phyloP scores from a whole-genome alignment of 2,113 vertebrate species.

The Bubalus kerabau region DNA sequence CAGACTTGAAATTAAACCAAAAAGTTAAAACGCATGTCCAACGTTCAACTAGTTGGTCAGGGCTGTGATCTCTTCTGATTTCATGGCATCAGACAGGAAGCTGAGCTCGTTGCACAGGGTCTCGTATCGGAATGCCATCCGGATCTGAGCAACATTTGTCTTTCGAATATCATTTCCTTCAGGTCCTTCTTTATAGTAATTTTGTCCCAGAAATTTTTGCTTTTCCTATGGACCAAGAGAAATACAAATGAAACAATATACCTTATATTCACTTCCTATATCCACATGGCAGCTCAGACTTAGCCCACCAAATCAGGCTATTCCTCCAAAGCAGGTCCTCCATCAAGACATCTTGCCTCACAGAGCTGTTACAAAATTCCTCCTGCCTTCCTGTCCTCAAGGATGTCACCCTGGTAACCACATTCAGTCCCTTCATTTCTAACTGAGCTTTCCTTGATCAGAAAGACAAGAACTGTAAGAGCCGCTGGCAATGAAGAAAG shows the following conservation, averaged over 20 bases:
- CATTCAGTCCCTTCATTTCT: neutral
- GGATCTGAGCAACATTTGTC: conserved; percentile 97
- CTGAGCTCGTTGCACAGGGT: conserved; percentile 96
- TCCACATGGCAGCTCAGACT: neutral
- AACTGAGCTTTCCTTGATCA: neutral
- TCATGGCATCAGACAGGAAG: conserved; percentile 92
- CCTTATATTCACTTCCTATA: neutral
- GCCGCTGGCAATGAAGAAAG: neutral
- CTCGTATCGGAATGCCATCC: conserved; percentile 94
- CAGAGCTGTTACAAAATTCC: neutral
- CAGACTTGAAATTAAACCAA: conserved; percentile 30
- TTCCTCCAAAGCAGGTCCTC: neutral
- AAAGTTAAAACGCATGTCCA: conserved; percentile 51
- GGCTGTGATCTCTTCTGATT: conserved; percentile 78
- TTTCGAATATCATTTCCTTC: conserved; percentile 94
- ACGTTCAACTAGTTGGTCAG: conserved; percentile 68
- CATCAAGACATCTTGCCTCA: neutral
- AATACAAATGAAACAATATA: neutral
- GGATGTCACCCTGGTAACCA: neutral
- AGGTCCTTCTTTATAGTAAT: conserved; percentile 93
- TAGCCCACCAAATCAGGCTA: neutral
- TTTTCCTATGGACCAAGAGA: conserved; percentile 86
- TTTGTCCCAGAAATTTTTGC: conserved; percentile 91
- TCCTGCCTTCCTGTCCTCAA: neutral
- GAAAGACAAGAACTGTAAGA: neutral